Conservation (phyloP, 1,140 invertebrate genomes). For the Aplysia californica region DNA sequence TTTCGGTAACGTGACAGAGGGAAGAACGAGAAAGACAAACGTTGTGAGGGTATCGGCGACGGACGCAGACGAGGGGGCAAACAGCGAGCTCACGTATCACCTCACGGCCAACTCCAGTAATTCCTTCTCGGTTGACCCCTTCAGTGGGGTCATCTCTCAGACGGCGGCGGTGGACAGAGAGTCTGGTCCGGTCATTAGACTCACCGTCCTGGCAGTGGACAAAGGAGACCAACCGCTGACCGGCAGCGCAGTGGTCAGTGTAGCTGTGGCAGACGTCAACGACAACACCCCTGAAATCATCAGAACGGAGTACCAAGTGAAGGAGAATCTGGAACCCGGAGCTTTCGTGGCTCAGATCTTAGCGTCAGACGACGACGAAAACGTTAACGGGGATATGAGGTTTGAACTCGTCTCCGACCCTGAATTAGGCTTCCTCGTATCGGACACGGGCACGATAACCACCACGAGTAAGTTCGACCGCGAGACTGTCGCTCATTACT, state of each 20-base stretch:
- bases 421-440: slow-evolving; percentile 45
- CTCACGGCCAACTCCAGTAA: slow-evolving; percentile 28
- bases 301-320: slow-evolving; percentile 34
- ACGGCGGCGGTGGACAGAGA: slow-evolving; percentile 39
- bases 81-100: slow-evolving; percentile 38
- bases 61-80: slow-evolving; percentile 38
- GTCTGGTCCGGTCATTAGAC: slow-evolving; percentile 25
- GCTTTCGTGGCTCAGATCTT: slow-evolving; percentile 30
- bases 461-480: slow-evolving; percentile 79
- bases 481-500: slow-evolving; percentile 72
- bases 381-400: slow-evolving; percentile 27
- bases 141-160: slow-evolving; percentile 36
- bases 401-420: slow-evolving; percentile 76
- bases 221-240: slow-evolving; percentile 37
- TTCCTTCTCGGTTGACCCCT: slow-evolving; percentile 37
- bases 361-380: slow-evolving; percentile 35
- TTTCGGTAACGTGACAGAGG: slow-evolving; percentile 37
- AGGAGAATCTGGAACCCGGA: slow-evolving; percentile 33
- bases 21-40: slow-evolving; percentile 8
- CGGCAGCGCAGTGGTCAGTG: slow-evolving; percentile 80
- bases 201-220: slow-evolving; percentile 70
- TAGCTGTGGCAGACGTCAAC: slow-evolving; percentile 73
- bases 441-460: slow-evolving; percentile 34
- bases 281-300: slow-evolving; percentile 49
- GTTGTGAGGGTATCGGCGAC: slow-evolving; percentile 36